Evolutionary conservation across 2,888 invertebrate species (phyloP).

Genomic region (Trichopoda pennipes): DNA sequence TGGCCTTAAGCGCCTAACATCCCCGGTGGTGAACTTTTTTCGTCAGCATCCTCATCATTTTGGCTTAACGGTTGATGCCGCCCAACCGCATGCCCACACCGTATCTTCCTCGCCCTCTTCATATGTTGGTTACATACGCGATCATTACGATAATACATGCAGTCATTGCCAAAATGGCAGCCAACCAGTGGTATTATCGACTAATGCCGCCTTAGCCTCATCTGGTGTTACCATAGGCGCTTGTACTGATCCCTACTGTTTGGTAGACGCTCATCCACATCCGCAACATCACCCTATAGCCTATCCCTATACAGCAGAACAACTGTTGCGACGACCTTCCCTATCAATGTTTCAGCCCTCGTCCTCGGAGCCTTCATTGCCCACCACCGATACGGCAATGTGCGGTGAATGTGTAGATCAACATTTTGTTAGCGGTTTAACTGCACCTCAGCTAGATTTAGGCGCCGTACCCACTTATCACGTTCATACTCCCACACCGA

Average conservation of each 20-base stretch:
- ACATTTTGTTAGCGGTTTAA: constrained; percentile 77
- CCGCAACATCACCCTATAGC: constrained; percentile 78
- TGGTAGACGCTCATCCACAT: constrained; percentile 78
- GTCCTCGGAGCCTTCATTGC: constrained; percentile 78
- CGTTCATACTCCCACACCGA: constrained; percentile 78
- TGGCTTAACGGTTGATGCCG: constrained; percentile 66
- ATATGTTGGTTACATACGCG: constrained; percentile 78
- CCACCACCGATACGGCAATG: constrained; percentile 79
- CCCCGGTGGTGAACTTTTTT: constrained; percentile 80
- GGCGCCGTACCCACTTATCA: constrained; percentile 78
- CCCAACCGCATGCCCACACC: constrained; percentile 73
- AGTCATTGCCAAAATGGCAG: constrained; percentile 79
- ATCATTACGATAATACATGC: constrained; percentile 78
- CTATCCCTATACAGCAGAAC: constrained; percentile 75
- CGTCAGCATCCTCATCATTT: constrained; percentile 71
- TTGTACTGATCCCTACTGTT: constrained; percentile 76
- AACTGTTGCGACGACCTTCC: constrained; percentile 76
- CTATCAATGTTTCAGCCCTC: constrained; percentile 78
- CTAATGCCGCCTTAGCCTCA: constrained; percentile 75
- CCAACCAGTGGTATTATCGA: constrained; percentile 77
- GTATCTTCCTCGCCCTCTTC: constrained; percentile 78
- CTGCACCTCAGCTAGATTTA: constrained; percentile 75
- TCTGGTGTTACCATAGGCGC: constrained; percentile 76
- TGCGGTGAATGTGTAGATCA: constrained; percentile 80
- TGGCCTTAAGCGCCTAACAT: constrained; percentile 77